phyloP scores from a whole-genome alignment of 2,888 invertebrate species.

The Thymelicus lineola region DNA sequence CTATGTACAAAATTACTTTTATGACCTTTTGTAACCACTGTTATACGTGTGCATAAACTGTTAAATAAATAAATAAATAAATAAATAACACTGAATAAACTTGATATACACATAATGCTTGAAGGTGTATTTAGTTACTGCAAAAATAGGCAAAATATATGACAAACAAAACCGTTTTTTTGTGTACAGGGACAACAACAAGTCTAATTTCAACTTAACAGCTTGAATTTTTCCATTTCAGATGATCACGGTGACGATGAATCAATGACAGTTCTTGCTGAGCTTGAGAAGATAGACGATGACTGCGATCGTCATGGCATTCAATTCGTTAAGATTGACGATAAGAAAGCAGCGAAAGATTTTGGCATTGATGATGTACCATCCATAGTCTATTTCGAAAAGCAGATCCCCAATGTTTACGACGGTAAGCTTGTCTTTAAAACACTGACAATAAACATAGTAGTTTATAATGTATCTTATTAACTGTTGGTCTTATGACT shows the following conservation, averaged over 20 bases:
- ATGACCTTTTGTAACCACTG: no score
- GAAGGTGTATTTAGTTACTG: no score
- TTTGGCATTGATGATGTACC: constrained; percentile 95
- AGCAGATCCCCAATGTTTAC: constrained; percentile 96
- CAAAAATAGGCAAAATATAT: no score
- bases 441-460: background rate
- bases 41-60: no score
- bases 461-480: constrained; percentile 21
- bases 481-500: constrained; percentile 16
- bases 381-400: constrained; percentile 96
- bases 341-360: constrained; percentile 91
- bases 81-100: no score
- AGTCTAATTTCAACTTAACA: no score
- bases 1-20: no score
- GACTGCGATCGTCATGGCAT: constrained; percentile 97
- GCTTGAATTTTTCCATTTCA: constrained; percentile 60
- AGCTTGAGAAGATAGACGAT: constrained; percentile 96
- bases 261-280: constrained; percentile 93
- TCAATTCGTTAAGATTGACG: constrained; percentile 97
- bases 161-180: no score
- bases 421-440: constrained; percentile 85
- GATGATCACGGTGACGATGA: constrained; percentile 96
- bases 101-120: no score
- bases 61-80: no score
- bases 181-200: no score